Evolutionary conservation across 2,797 vertebrate species (phyloP).

Genomic region (Echeneis naucrates): DNA sequence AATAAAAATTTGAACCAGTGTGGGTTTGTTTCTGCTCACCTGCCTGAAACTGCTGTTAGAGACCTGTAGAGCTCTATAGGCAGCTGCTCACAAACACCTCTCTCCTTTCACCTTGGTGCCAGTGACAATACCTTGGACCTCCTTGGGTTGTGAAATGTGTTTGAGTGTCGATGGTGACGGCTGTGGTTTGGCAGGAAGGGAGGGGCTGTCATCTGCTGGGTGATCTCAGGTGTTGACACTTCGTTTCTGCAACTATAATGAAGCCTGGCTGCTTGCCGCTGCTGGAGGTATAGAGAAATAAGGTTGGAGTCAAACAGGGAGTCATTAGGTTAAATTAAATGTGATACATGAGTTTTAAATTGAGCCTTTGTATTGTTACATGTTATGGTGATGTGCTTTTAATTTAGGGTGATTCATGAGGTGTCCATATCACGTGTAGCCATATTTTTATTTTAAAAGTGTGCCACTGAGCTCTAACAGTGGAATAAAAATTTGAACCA

Average conservation of each 20-base stretch:
- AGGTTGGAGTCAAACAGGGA: background rate
- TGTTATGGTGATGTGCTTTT: constrained; percentile 13
- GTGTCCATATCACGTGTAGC: constrained; percentile 26
- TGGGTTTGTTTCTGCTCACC: constrained; percentile 15
- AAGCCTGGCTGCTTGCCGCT: constrained; percentile 34
- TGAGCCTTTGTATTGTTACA: background rate
- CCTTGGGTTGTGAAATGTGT: constrained; percentile 37
- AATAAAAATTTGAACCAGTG: background rate
- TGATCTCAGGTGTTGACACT: constrained; percentile 62
- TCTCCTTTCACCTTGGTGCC: constrained; percentile 43
- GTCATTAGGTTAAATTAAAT: background rate
- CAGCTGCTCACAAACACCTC: constrained; percentile 11
- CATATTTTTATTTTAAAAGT: constrained; percentile 20
- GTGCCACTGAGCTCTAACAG: constrained; percentile 5
- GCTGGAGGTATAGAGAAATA: constrained; percentile 1
- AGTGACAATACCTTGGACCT: constrained; percentile 25
- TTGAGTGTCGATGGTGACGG: constrained; percentile 11
- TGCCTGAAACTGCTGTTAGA: constrained; percentile 18
- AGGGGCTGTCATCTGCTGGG: constrained; percentile 34
- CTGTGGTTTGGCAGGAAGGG: constrained; percentile 34
- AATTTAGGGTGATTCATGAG: constrained; percentile 37
- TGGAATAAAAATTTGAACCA: constrained; percentile 2
- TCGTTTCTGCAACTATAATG: constrained; percentile 43
- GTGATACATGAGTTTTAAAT: background rate
- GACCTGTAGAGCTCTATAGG: constrained; percentile 23